Evolutionary conservation across 2,888 invertebrate species (phyloP).

Genomic region (Tetranychus piercei): DNA sequence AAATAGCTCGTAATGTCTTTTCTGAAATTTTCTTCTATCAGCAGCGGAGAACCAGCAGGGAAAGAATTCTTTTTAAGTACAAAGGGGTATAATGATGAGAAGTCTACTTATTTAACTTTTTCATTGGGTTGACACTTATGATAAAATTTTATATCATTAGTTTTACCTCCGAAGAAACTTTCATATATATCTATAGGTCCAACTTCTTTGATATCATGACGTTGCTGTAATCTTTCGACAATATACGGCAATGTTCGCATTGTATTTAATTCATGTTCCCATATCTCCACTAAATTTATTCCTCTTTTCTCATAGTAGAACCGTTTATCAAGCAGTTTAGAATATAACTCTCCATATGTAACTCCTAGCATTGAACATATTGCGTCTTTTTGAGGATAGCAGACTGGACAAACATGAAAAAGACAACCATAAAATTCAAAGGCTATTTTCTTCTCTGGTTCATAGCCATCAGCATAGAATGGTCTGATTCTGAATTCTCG

Average conservation of each 20-base stretch:
- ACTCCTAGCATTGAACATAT: background rate
- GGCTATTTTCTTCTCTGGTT: conserved; percentile 14
- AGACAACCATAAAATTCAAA: conserved; percentile 26
- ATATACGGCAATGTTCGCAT: conserved; percentile 20
- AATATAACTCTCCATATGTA: background rate
- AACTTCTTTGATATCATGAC: no score
- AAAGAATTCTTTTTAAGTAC: conserved; percentile 27
- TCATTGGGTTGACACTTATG: conserved; percentile 23
- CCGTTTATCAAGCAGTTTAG: background rate
- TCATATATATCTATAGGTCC: conserved; percentile 26
- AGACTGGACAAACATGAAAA: conserved; percentile 23
- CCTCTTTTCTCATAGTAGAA: background rate
- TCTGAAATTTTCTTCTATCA: conserved; percentile 15
- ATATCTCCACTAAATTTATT: conserved; percentile 23
- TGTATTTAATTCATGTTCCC: conserved; percentile 25
- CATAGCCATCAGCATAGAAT: conserved; percentile 23
- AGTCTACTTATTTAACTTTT: conserved; percentile 27
- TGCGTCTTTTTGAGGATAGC: background rate
- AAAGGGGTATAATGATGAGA: conserved; percentile 28
- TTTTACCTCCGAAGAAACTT: conserved; percentile 28
- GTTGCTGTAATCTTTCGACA: background rate
- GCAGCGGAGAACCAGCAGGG: conserved; percentile 27
- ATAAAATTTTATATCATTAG: conserved; percentile 27
- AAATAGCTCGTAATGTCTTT: conserved; percentile 9
- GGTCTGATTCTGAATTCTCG: conserved; percentile 22